Base-by-base conservation (phyloP, 1,140 invertebrate species). In the Temnothorax curvispinosus region DNA sequence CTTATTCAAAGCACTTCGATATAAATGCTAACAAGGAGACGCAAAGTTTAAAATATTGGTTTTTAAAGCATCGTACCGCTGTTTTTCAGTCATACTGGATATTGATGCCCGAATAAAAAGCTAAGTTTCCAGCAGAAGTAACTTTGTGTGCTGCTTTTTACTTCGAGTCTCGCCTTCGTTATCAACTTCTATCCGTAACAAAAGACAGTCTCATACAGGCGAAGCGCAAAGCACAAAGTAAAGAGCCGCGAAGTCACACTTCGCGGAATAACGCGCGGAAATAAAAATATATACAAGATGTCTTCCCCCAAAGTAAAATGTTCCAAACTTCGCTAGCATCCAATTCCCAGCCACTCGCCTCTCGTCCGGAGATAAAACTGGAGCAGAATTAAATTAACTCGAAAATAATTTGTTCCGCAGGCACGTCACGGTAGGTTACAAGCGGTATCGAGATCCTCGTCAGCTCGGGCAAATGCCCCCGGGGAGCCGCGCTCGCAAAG, bases 391-490 rank as follows among this genome's bases (percentile, higher is more conserved):
- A 84, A 84, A 84, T 84, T 75, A 84, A 75, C 80, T 84, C n/a
- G 80, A 84, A 84, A 84, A 84, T 84, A 84, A 84, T 84, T 84
- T 84, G 80, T 84, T 84, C 80, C 80, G 44, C 80, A 69, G 54
- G 27, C 80, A 84, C 80, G 80, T 84, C 80, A 84, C 80, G 80
- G 80, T 84, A 84, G 80, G 80, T 84, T 84, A 84, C 80, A 75
- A 62, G 69, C 80, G 69, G 54, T 75, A 75, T 75, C 80, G 80
- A 50, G 80, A 82, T 84, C 69, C 69, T 84, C 69, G 80, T 84
- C 80, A 84, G 69, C 69, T 50, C 80, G 69, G n/a, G 69, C 80
- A 54, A 84, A 74, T 84, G 69, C 69, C 80, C 65, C 69, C n/a
- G 54, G 80, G 80, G 80, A 84, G 44, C 69, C 41, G 54, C 41